Evolutionary conservation across 2,797 vertebrate species (phyloP).

Genomic region (Hephaestus fuliginosus): DNA sequence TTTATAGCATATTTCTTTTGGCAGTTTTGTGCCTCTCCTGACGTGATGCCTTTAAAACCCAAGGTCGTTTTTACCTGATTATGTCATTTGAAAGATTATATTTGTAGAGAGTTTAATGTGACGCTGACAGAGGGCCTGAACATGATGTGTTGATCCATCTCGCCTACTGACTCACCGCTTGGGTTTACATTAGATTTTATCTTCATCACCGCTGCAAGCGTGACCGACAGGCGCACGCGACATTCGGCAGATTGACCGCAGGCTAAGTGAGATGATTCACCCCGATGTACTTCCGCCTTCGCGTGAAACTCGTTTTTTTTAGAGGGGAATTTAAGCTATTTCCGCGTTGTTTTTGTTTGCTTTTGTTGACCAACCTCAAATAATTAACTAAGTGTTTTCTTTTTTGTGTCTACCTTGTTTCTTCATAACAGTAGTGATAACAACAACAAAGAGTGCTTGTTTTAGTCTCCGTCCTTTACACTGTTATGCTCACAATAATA

Average conservation of each 20-base stretch:
- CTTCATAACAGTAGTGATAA: background rate
- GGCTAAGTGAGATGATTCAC: conserved; percentile 17
- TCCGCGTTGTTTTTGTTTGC: background rate
- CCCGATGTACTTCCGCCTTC: conserved; percentile 43
- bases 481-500: background rate
- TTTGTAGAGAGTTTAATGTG: background rate
- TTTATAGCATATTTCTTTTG: background rate
- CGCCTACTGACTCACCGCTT: background rate
- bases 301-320: background rate
- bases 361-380: background rate
- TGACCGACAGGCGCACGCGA: conserved; percentile 27
- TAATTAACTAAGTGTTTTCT: background rate
- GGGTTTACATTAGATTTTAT: conserved; percentile 1
- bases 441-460: no score
- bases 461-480: background rate
- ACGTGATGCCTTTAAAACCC: background rate
- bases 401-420: no score
- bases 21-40: background rate
- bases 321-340: background rate
- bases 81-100: background rate
- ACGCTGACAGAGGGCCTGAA: background rate
- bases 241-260: conserved; percentile 8
- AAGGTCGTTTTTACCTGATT: conserved; percentile 18
- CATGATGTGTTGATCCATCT: background rate
- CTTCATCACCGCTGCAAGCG: conserved; percentile 12